Conservation (phyloP, 2,113 vertebrate genomes). For the Lasiurus borealis region DNA sequence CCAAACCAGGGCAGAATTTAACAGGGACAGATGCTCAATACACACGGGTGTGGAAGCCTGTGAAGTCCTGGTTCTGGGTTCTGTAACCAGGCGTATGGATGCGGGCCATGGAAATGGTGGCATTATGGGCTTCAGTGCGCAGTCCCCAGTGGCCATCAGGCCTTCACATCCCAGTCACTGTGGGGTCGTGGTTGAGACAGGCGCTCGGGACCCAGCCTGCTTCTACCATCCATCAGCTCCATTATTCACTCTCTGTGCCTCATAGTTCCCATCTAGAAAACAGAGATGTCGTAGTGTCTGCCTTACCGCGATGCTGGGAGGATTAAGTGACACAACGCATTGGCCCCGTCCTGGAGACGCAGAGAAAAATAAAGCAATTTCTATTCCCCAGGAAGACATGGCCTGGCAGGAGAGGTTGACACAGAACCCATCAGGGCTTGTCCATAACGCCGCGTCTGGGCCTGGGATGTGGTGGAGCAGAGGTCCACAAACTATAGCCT, state of each 20-base stretch:
- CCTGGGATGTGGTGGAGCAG: background rate
- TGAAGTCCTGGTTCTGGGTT: background rate
- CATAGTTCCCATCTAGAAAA: constrained; percentile 28
- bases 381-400: background rate
- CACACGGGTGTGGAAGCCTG: background rate
- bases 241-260: background rate
- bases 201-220: background rate
- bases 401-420: background rate
- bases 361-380: background rate
- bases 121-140: background rate
- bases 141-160: background rate
- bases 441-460: background rate
- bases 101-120: background rate
- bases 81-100: background rate
- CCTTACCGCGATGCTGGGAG: background rate
- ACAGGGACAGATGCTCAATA: constrained; percentile 21
- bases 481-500: background rate
- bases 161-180: background rate
- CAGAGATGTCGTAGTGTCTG: background rate
- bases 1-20: constrained; percentile 2
- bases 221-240: constrained; percentile 19
- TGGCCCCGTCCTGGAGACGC: background rate
- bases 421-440: background rate
- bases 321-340: background rate
- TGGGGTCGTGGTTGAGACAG: background rate